Evolutionary conservation across 2,113 vertebrate species (phyloP), one percentile per base, ranked within the genome.

Genomic region (Pampusana beccarii): DNA sequence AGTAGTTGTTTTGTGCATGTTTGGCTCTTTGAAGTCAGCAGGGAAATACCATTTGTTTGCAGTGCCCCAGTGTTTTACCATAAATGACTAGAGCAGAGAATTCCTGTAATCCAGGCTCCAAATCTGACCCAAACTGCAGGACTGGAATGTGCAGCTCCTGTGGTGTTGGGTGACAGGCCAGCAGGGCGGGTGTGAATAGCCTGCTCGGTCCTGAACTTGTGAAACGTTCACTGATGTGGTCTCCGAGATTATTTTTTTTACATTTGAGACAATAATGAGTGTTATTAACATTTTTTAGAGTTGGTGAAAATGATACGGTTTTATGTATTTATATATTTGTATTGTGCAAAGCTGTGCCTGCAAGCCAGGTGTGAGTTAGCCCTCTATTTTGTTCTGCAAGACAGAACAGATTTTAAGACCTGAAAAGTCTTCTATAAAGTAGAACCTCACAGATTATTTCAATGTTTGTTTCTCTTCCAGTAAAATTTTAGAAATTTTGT

Each of bases 261-360:
- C 14, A 42, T 58, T 33, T 87, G 44, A 48, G 61, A 42, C 15
- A 44, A 38, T 44, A 78, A 31, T 16, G 25, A 67, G 3, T 14
- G 9, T 84, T 53, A 29, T 71, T 93, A 64, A 33, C 3, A 4
- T 86, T 92, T 75, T 50, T 73, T 58, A 70, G 36, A 24, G 20
- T 16, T 1, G 0, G 3, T 82, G n/a, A 75, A 64, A 81, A 60
- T 34, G 0, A 31, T 5, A 5, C 10, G 3, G 2, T 74, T 73
- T 94, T 58, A 26, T 53, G 2, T 65, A 46, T 74, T 61, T 66
- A 29, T 34, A 2, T 61, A 62, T 69, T 77, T 71, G 11, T 62
- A 6, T 40, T 64, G n/a, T 67, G 50, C 20, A 80, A 86, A 88
- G 24, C 29, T 53, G 26, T 62, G 11, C 34, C 33, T 80, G 15